Evolutionary conservation across 2,888 invertebrate species (phyloP), one percentile per base, ranked within the genome.

Genomic region (Leistus spinibarbis): DNA sequence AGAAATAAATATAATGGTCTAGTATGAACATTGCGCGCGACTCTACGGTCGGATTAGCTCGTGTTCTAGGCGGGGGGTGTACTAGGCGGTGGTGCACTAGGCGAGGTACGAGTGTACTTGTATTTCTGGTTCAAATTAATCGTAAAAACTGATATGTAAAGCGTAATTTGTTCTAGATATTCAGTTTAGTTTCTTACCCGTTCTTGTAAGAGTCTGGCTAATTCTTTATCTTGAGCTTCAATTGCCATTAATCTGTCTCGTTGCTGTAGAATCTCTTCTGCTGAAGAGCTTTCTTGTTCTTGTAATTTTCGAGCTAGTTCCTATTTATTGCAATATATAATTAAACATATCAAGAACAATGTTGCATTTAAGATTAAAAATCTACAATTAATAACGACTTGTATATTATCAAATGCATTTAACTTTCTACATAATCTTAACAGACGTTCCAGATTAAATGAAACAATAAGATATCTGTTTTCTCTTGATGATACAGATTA

Each of bases 141-240:
- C n/a, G n/a, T n/a, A n/a, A n/a, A n/a, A n/a, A n/a, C n/a, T n/a
- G n/a, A n/a, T n/a, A n/a, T n/a, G n/a, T n/a, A n/a, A n/a, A n/a
- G n/a, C n/a, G n/a, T n/a, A n/a, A n/a, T n/a, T n/a, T n/a, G n/a
- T n/a, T n/a, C n/a, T n/a, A n/a, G n/a, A n/a, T n/a, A n/a, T n/a
- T n/a, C n/a, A n/a, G n/a, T n/a, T n/a, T n/a, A n/a, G n/a, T 16
- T 40, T 53, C 77, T 78, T 76, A 84, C 85, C 80, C 90, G 86
- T 82, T 93, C 93, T 83, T 94, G 93, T 63, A 94, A 84, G 86
- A 93, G 89, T 82, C 91, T 90, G 1, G 94, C 94, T 67, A 94
- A 83, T 83, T 94, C 94, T 77, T 92, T 91, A 81, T 94, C 94
- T 83, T 94, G 93, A 0, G 92, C 93, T 85, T 94, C 93, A 79